Percentiles rank a stretch among this genome's conserved stretches.
Evolutionary conservation across 2,113 vertebrate species (phyloP).

Genomic region (Psephotus haematonotus): DNA sequence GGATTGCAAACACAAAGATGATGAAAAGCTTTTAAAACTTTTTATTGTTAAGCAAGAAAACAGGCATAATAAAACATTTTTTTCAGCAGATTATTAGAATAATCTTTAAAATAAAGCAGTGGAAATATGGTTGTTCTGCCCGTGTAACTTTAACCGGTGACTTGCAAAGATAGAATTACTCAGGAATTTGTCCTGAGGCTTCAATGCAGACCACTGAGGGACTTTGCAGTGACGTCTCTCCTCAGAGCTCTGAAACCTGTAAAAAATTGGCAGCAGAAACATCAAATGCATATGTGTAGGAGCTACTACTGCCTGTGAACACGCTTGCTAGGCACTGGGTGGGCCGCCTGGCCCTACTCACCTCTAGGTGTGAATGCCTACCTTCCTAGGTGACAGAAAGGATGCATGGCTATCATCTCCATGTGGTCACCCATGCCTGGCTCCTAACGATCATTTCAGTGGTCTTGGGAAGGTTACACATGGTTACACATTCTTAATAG

Average conservation of each 20-base stretch:
- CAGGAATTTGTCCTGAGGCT: background rate
- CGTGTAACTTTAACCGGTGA: background rate
- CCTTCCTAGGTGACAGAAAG: background rate
- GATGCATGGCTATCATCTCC: background rate
- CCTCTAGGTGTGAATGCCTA: background rate
- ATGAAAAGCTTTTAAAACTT: background rate
- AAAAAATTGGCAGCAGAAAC: background rate
- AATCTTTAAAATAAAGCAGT: background rate
- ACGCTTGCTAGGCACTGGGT: fast-evolving
- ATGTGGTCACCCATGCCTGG: fast-evolving
- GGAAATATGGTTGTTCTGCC: background rate
- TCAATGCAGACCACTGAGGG: background rate
- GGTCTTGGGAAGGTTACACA: background rate
- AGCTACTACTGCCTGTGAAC: background rate
- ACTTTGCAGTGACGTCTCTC: background rate
- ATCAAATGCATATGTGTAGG: background rate
- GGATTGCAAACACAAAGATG: background rate
- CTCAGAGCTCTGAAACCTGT: background rate
- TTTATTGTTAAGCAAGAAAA: background rate
- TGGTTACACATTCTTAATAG: background rate
- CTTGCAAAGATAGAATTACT: background rate
- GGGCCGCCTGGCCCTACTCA: background rate
- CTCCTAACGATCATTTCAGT: background rate
- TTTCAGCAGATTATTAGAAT: background rate
- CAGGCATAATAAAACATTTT: background rate